phyloP scores from a whole-genome alignment of 2,888 invertebrate species.

The Drosophila fungiperda region DNA sequence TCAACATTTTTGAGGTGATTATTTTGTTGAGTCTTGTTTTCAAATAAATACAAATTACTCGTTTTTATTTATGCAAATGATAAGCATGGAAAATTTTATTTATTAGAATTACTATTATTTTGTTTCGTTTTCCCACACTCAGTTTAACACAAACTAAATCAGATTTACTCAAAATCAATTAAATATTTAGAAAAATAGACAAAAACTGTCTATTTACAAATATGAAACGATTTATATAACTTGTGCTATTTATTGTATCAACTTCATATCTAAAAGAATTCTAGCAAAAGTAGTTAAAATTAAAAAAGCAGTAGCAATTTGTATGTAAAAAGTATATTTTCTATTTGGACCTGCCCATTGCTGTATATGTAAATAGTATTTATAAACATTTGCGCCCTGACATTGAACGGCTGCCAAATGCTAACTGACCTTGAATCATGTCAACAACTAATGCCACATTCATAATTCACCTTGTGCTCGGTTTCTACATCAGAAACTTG shows the following conservation, averaged over 20 bases:
- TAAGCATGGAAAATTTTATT: not conserved
- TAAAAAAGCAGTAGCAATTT: not conserved
- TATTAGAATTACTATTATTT: not conserved
- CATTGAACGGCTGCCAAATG: slow-evolving; percentile 42
- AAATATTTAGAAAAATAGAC: not conserved
- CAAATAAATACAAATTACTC: not conserved
- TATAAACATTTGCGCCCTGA: slow-evolving; percentile 41
- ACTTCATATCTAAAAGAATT: not conserved
- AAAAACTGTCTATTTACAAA: not conserved
- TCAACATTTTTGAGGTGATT: not conserved
- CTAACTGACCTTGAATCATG: slow-evolving; percentile 54
- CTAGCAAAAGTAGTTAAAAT: not conserved
- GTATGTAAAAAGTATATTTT: not conserved
- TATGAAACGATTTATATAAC: not conserved
- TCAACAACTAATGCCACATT: slow-evolving; percentile 19
- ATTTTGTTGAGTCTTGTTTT: not conserved
- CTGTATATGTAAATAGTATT: slow-evolving; percentile 43
- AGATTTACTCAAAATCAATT: not conserved
- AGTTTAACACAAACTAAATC: not conserved
- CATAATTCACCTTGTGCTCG: slow-evolving; percentile 49
- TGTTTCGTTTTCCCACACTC: not conserved
- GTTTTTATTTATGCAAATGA: not conserved
- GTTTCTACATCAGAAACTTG: slow-evolving; percentile 40
- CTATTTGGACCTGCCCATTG: not conserved
- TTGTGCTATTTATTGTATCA: not conserved